Evolutionary conservation across 2,113 vertebrate species (phyloP).

Genomic region (Alectura lathami): DNA sequence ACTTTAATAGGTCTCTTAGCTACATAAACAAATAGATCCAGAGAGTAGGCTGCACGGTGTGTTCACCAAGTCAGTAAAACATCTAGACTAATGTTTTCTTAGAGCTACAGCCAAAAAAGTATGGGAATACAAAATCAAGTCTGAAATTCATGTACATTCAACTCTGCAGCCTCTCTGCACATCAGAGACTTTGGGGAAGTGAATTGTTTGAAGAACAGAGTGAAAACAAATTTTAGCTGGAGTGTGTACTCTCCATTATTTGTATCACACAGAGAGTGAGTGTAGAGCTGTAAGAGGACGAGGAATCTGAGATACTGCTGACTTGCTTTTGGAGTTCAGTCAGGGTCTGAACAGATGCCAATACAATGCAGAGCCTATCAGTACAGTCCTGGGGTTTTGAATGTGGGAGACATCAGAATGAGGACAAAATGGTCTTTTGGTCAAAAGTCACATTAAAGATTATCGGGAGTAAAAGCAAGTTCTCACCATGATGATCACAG

Average conservation of each 20-base stretch:
- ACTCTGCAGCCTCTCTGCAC: neutral
- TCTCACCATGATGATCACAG: neutral
- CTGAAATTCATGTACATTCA: neutral
- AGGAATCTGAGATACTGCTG: neutral
- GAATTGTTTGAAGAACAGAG: neutral
- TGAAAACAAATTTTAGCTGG: neutral
- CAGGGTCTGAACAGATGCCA: neutral
- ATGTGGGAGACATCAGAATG: neutral
- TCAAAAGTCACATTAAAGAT: neutral
- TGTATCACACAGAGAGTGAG: neutral
- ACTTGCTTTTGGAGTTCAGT: neutral
- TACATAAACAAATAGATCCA: constrained; percentile 54
- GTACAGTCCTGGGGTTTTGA: neutral
- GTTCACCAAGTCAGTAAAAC: neutral
- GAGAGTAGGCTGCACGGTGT: neutral
- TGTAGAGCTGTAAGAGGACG: neutral
- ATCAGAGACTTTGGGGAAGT: neutral
- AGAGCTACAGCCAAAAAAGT: neutral
- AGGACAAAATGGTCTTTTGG: neutral
- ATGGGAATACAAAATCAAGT: neutral
- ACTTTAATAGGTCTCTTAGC: constrained; percentile 20
- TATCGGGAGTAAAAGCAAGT: neutral
- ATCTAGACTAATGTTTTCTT: neutral
- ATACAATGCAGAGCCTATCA: neutral
- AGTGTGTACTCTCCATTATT: neutral